A percentile compares a stretch with the other conserved stretches of the same genome.
phyloP scores from a whole-genome alignment of 2,113 vertebrate genomes.

The Dendrocopos noguchii region DNA sequence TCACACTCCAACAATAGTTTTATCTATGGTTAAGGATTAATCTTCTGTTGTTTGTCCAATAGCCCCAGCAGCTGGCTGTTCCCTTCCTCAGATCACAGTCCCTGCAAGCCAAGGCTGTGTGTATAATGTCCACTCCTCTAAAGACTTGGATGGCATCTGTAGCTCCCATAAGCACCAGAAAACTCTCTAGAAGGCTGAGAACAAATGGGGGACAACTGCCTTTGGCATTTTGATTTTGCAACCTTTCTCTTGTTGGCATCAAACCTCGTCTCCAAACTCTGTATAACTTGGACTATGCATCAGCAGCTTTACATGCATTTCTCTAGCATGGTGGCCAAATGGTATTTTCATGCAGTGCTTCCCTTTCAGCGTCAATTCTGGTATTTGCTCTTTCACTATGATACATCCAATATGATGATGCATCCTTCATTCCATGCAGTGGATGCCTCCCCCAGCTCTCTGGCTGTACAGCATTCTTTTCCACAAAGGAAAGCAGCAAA shows the following conservation, averaged over 20 bases:
- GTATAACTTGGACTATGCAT: too few species aligned
- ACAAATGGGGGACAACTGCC: accelerated
- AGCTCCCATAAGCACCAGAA: neutral
- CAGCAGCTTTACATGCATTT: neutral
- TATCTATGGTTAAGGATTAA: neutral
- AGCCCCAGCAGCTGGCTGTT: neutral
- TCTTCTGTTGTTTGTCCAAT: neutral
- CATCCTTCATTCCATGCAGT: neutral
- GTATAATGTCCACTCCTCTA: neutral
- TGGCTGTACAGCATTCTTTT: neutral
- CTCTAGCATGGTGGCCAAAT: neutral
- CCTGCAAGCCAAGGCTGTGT: neutral
- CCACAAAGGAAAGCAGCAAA: neutral
- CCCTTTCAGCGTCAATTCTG: neutral
- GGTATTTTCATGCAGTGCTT: neutral
- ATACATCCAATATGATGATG: neutral
- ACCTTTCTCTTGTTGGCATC: neutral
- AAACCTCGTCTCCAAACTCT: neutral
- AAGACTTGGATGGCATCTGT: neutral
- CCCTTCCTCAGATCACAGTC: neutral
- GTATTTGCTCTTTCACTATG: neutral
- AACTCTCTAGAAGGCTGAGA: neutral
- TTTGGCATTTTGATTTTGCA: neutral
- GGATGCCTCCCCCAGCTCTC: neutral
- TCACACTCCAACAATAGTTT: neutral